Percentiles rank a stretch among this genome's conserved stretches.
Evolutionary conservation across 2,888 invertebrate species (phyloP).

Genomic region (Mylabris sibirica): DNA sequence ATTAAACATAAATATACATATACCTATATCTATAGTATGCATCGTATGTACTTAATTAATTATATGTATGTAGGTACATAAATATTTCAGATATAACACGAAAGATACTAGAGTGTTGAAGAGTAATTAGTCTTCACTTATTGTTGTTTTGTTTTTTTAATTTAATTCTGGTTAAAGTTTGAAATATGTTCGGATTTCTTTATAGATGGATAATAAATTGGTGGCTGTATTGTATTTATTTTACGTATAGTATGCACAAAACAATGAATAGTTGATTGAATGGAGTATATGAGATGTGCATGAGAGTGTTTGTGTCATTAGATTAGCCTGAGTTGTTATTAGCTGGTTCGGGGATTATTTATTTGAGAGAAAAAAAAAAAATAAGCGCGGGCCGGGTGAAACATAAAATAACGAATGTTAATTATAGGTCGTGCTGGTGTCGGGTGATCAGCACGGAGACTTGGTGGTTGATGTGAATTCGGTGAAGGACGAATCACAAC

Average conservation of each 20-base stretch:
- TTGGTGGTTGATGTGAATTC: conserved; percentile 64
- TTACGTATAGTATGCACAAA: neutral
- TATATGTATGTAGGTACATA: neutral
- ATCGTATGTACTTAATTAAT: neutral
- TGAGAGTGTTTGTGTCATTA: conserved; percentile 9
- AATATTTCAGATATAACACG: neutral
- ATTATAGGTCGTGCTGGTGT: conserved; percentile 63
- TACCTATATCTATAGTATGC: neutral
- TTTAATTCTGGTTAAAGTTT: conserved; percentile 9
- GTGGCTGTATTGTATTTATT: neutral
- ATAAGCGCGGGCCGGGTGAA: conserved; percentile 19
- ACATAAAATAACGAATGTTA: conserved; percentile 42
- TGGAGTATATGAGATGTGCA: neutral
- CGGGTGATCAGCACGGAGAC: conserved; percentile 56
- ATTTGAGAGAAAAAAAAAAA: conserved; percentile 15
- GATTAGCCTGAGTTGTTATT: conserved; percentile 17
- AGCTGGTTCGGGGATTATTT: conserved; percentile 18
- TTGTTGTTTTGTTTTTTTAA: neutral
- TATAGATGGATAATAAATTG: neutral
- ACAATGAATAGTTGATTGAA: neutral
- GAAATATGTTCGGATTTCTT: neutral
- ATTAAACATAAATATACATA: neutral
- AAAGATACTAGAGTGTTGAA: neutral
- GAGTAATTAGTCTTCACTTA: neutral
- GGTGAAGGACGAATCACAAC: conserved; percentile 67